Evolutionary conservation across 2,797 vertebrate genomes (phyloP).

Genomic region (Sebastes hopkinsi): DNA sequence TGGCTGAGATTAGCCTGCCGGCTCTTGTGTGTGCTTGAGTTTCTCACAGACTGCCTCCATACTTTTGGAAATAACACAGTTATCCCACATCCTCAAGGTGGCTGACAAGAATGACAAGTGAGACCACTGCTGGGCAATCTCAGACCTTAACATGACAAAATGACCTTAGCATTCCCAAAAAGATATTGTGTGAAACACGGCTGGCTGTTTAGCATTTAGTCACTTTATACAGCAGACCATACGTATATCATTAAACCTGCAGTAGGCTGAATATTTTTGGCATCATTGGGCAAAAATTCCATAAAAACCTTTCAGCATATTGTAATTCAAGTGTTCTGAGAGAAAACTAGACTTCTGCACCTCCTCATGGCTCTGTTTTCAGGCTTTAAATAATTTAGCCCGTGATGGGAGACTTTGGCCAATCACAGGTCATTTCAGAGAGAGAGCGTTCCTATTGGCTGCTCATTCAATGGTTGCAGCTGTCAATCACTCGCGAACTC

Average conservation of each 20-base stretch:
- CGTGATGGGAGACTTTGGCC: no score
- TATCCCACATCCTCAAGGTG: conserved; percentile 77
- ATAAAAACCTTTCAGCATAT: no score
- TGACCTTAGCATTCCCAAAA: conserved; percentile 55
- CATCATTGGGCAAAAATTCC: no score
- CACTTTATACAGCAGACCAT: neutral
- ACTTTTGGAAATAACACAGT: conserved; percentile 78
- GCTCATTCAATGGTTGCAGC: no score
- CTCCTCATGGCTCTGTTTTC: no score
- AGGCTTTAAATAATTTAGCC: no score
- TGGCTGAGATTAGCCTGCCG: conserved; percentile 82
- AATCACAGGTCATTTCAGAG: no score
- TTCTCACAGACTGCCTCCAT: conserved; percentile 78
- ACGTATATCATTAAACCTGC: neutral
- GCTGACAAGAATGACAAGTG: conserved; percentile 76
- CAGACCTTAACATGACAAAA: conserved; percentile 63
- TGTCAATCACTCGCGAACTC: no score
- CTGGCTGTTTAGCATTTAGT: conserved; percentile 28
- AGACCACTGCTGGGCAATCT: conserved; percentile 68
- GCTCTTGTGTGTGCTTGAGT: conserved; percentile 81
- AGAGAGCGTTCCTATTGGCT: no score
- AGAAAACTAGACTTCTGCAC: no score
- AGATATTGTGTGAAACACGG: conserved; percentile 29
- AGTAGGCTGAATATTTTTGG: no score
- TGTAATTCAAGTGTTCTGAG: no score